Conservation (phyloP, 2,113 vertebrate genomes). For the Poeciliopsis retropinna region DNA sequence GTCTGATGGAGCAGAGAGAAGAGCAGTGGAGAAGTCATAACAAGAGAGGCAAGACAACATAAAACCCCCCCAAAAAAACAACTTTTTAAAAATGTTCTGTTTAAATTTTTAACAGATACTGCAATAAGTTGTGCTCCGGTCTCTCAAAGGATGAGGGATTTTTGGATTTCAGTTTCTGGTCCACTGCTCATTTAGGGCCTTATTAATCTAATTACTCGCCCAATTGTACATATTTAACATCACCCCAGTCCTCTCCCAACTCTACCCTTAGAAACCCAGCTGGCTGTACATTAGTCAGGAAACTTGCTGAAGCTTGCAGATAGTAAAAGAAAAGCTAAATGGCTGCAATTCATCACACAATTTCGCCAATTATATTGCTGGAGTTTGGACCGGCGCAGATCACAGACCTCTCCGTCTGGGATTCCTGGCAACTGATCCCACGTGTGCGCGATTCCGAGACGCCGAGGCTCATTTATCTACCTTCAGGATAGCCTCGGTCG, state of each 20-base stretch:
- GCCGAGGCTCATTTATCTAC: slow-evolving; percentile 54
- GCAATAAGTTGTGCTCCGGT: slow-evolving; percentile 66
- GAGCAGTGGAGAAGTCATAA: slow-evolving; percentile 55
- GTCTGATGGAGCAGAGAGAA: slow-evolving; percentile 63
- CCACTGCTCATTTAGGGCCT: slow-evolving; percentile 72
- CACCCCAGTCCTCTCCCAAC: slow-evolving; percentile 54
- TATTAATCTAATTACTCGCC: slow-evolving; percentile 82
- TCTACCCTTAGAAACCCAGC: slow-evolving; percentile 56
- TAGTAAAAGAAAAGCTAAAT: slow-evolving; percentile 73
- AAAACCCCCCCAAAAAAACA: slow-evolving; percentile 21
- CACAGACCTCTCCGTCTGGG: slow-evolving; percentile 61
- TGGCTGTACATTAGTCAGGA: slow-evolving; percentile 69
- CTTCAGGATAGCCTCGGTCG: slow-evolving; percentile 51
- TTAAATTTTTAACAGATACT: slow-evolving; percentile 71
- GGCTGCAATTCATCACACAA: slow-evolving; percentile 79
- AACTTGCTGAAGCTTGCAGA: slow-evolving; percentile 78
- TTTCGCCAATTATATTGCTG: slow-evolving; percentile 77
- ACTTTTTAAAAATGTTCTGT: slow-evolving; percentile 68
- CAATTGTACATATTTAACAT: slow-evolving; percentile 82
- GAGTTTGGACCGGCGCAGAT: slow-evolving; percentile 71
- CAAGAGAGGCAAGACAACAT: slow-evolving; percentile 35
- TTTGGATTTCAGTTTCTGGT: slow-evolving; percentile 67
- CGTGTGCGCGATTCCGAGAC: slow-evolving; percentile 24
- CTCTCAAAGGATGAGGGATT: slow-evolving; percentile 79
- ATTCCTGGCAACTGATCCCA: slow-evolving; percentile 58